Evolutionary conservation across 2,888 invertebrate species (phyloP).

Genomic region (Acronicta alni): DNA sequence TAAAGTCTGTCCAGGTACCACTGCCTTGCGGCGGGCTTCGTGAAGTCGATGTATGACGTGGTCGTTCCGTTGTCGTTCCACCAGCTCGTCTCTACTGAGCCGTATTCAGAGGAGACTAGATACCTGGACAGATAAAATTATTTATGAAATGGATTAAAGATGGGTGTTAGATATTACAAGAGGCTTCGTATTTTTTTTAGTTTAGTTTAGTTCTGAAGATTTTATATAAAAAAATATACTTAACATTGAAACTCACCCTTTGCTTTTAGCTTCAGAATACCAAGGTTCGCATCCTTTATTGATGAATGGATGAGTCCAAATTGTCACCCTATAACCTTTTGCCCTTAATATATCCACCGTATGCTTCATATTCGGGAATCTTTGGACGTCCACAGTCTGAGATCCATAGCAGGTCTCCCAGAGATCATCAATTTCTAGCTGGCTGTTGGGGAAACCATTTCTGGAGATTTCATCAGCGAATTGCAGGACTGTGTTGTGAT

Average conservation of each 20-base stretch:
- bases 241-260: constrained; percentile 76
- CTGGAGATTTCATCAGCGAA: constrained; percentile 86
- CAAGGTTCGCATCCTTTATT: constrained; percentile 88
- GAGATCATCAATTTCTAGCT: constrained; percentile 91
- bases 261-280: constrained; percentile 79
- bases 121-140: constrained; percentile 68
- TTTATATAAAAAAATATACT: no score
- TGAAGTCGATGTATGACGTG: constrained; percentile 92
- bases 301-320: constrained; percentile 91
- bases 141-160: no score
- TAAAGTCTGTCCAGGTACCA: constrained; percentile 89
- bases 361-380: constrained; percentile 88
- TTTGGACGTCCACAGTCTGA: constrained; percentile 80
- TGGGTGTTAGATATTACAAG: no score
- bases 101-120: constrained; percentile 83
- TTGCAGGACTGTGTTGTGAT: constrained; percentile 82
- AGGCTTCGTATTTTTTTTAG: no score
- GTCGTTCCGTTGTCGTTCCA: constrained; percentile 86
- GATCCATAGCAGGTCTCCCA: constrained; percentile 92
- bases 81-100: constrained; percentile 86
- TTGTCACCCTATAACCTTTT: constrained; percentile 88
- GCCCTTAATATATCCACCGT: constrained; percentile 78
- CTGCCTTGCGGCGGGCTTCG: constrained; percentile 90
- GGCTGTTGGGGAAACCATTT: constrained; percentile 86
- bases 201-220: no score